A percentile compares a stretch with the other conserved stretches of the same genome.
Evolutionary conservation across 1,140 invertebrate species (phyloP).

Genomic region (Drosophila carrolli): DNA sequence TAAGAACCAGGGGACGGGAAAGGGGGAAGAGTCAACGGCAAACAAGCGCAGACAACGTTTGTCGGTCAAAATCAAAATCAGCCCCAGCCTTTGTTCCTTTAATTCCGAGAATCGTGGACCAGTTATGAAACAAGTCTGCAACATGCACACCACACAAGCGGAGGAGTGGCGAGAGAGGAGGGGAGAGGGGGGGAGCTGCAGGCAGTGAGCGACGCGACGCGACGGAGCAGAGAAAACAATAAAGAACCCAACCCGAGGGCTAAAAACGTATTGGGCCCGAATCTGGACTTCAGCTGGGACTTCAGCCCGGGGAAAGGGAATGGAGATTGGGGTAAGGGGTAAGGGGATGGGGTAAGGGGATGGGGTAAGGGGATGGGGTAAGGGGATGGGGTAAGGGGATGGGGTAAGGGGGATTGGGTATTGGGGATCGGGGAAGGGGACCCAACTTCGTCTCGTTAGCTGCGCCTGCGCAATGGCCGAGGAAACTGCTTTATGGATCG

Average conservation of each 20-base stretch:
- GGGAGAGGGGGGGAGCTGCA: background rate
- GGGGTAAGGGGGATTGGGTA: no score
- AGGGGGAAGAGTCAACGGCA: slow-evolving; percentile 54
- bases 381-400: background rate
- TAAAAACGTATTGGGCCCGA: slow-evolving; percentile 51
- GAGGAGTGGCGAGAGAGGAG: background rate
- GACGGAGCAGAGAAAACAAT: slow-evolving; percentile 56
- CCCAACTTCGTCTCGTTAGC: slow-evolving; percentile 62
- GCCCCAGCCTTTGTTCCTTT: slow-evolving; percentile 78
- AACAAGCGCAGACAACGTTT: slow-evolving; percentile 76
- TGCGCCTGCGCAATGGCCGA: slow-evolving; percentile 56
- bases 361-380: no score
- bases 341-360: background rate
- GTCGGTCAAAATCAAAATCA: slow-evolving; percentile 84
- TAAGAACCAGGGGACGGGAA: background rate
- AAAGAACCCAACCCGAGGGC: slow-evolving; percentile 73
- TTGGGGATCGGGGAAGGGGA: background rate
- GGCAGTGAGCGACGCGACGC: slow-evolving; percentile 6
- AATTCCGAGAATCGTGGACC: slow-evolving; percentile 81
- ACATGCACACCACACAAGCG: slow-evolving; percentile 61
- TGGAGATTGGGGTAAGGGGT: background rate
- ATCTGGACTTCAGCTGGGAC: slow-evolving; percentile 37
- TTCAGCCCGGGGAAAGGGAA: no score
- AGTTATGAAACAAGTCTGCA: slow-evolving; percentile 84
- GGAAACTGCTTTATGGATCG: slow-evolving; percentile 72